These are phyloP conservation scores for Priapulus caudatus DNA, from an alignment of 2,888 invertebrate species.

Conservation along the genomic window DNA sequence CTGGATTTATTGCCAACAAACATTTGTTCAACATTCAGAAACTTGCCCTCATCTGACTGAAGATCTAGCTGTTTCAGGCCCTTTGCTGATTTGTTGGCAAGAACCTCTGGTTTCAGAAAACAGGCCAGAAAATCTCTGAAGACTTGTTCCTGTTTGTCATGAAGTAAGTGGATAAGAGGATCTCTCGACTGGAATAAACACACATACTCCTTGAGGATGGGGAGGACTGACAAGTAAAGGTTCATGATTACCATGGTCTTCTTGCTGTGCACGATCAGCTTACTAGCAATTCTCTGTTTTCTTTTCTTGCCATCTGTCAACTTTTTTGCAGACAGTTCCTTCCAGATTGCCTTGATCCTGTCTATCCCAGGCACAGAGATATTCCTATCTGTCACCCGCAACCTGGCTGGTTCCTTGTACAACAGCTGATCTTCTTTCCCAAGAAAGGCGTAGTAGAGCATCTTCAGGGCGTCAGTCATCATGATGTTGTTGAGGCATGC, in stretches of 20 bases:
- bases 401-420: no score
- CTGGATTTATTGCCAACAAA: no score
- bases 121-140: slow-evolving; percentile 9
- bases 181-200: slow-evolving; percentile 8
- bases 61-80: no score
- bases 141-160: slow-evolving; percentile 9
- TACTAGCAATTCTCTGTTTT: slow-evolving; percentile 8
- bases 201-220: slow-evolving; percentile 10
- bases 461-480: background rate
- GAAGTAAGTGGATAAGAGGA: slow-evolving; percentile 9
- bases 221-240: slow-evolving; percentile 9
- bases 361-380: no score
- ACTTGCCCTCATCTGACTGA: no score
- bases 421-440: no score
- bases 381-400: no score
- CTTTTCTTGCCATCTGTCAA: slow-evolving; percentile 9
- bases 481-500: background rate
- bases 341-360: slow-evolving; percentile 8
- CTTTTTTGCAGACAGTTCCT: slow-evolving; percentile 8
- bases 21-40: no score
- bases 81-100: no score
- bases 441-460: slow-evolving; percentile 10
- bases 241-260: slow-evolving; percentile 8
- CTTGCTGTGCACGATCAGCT: slow-evolving; percentile 1
- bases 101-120: slow-evolving; percentile 10